Percentiles rank a stretch among this genome's conserved stretches.
These are phyloP conservation scores for Bombus haemorrhoidalis DNA, from an alignment of 1,140 invertebrate genomes.

Conservation along the genomic window DNA sequence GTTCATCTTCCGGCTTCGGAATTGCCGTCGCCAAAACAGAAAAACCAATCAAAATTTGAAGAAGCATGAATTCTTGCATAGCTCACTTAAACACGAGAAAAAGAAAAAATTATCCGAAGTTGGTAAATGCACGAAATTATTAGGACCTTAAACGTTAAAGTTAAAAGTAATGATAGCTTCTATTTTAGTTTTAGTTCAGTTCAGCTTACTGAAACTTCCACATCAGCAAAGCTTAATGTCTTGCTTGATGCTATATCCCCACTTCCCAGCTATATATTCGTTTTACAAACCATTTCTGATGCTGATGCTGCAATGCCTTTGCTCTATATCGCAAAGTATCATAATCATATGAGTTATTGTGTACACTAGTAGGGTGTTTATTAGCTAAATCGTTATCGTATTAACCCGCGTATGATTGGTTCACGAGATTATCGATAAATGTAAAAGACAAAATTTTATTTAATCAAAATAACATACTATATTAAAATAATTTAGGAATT, in stretches of 20 bases:
- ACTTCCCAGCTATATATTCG: slow-evolving; percentile 40
- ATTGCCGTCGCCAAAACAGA: slow-evolving; percentile 79
- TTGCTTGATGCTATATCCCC: slow-evolving; percentile 57
- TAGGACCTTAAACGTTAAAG: background rate
- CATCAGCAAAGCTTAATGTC: slow-evolving; percentile 64
- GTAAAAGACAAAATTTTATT: background rate
- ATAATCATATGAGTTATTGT: background rate
- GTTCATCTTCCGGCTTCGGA: slow-evolving; percentile 85
- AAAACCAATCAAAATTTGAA: slow-evolving; percentile 65
- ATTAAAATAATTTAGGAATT: background rate
- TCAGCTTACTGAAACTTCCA: slow-evolving; percentile 55
- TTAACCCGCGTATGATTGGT: background rate
- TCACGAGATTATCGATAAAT: background rate
- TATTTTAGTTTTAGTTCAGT: slow-evolving; percentile 1
- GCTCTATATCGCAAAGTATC: slow-evolving; percentile 14
- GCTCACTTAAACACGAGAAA: slow-evolving; percentile 30
- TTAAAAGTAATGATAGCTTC: background rate
- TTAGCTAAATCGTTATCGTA: background rate
- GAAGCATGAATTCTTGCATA: slow-evolving; percentile 62
- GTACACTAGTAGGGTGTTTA: background rate
- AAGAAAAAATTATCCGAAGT: background rate
- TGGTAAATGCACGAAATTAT: background rate
- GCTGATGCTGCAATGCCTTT: slow-evolving; percentile 34
- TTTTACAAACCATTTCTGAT: slow-evolving; percentile 41
- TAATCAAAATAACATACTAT: background rate